These are phyloP conservation scores for Catharus bicknelli DNA, from an alignment of 2,113 vertebrate species.

Conservation along the genomic window DNA sequence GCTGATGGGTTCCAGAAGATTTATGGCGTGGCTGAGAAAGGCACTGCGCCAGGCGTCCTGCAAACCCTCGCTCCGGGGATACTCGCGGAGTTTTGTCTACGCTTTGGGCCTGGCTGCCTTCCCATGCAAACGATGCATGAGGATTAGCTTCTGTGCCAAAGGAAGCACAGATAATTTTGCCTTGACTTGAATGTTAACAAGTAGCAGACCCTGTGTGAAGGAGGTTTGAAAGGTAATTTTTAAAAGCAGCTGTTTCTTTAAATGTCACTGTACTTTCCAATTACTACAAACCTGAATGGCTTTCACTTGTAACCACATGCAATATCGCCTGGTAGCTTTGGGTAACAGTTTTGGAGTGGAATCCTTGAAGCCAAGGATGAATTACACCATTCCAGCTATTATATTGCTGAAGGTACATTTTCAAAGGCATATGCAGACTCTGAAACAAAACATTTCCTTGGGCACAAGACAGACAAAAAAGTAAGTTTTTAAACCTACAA, in stretches of 20 bases:
- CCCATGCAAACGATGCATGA: conserved; percentile 1
- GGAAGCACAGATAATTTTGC: not conserved
- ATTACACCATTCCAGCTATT: not conserved
- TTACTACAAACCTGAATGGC: not conserved
- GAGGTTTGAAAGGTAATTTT: not conserved
- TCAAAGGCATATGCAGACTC: not conserved
- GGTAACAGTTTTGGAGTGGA: not conserved
- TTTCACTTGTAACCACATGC: not conserved
- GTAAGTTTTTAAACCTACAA: not conserved
- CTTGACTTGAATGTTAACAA: conserved; percentile 33
- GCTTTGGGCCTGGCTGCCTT: not conserved
- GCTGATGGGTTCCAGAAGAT: not conserved
- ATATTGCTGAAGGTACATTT: not conserved
- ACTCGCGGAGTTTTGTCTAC: not conserved
- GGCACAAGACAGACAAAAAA: not conserved
- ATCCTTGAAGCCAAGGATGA: not conserved
- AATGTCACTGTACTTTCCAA: not conserved
- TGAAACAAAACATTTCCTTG: not conserved
- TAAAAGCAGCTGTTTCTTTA: not conserved
- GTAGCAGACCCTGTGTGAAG: not conserved
- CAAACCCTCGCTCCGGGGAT: not conserved
- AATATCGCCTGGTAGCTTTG: not conserved
- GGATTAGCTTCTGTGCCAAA: conserved; percentile 33
- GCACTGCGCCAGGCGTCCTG: not conserved
- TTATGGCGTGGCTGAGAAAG: not conserved